phyloP scores from a whole-genome alignment of 2,888 invertebrate species.

The Drosophila sordidapex region DNA sequence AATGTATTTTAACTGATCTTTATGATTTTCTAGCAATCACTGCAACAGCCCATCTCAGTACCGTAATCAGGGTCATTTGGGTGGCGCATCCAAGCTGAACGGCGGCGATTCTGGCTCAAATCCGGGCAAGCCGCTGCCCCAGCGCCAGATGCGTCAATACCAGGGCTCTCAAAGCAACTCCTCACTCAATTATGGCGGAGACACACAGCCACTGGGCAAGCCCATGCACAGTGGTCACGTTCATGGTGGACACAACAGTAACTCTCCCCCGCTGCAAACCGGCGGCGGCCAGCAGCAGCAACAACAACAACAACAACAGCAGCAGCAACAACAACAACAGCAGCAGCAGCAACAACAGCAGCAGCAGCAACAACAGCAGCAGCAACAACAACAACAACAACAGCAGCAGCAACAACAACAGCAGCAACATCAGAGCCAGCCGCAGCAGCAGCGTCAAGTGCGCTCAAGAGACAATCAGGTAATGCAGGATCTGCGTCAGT shows the following conservation, averaged over 20 bases:
- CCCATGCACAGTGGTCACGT: conserved; percentile 80
- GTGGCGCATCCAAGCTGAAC: conserved; percentile 82
- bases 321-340: conserved; percentile 38
- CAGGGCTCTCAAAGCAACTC: conserved; percentile 78
- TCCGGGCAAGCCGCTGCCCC: conserved; percentile 81
- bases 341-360: conserved; percentile 49
- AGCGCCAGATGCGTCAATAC: conserved; percentile 83
- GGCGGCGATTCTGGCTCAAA: conserved; percentile 81
- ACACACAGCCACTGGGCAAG: conserved; percentile 71
- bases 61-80: conserved; percentile 76
- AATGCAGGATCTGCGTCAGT: conserved; percentile 89
- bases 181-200: conserved; percentile 77
- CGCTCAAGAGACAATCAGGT: conserved; percentile 82
- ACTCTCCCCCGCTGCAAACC: conserved; percentile 79
- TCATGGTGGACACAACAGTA: conserved; percentile 73
- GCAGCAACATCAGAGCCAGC: conserved; percentile 45
- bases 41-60: conserved; percentile 74
- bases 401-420: conserved; percentile 49
- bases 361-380: conserved; percentile 58
- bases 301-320: conserved; percentile 28
- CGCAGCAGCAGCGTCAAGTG: conserved; percentile 76
- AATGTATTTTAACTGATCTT: neutral
- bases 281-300: conserved; percentile 51
- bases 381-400: conserved; percentile 50
- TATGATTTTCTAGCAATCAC: neutral